Conservation (phyloP, 2,797 vertebrate species). For the Alfaro cultratus region DNA sequence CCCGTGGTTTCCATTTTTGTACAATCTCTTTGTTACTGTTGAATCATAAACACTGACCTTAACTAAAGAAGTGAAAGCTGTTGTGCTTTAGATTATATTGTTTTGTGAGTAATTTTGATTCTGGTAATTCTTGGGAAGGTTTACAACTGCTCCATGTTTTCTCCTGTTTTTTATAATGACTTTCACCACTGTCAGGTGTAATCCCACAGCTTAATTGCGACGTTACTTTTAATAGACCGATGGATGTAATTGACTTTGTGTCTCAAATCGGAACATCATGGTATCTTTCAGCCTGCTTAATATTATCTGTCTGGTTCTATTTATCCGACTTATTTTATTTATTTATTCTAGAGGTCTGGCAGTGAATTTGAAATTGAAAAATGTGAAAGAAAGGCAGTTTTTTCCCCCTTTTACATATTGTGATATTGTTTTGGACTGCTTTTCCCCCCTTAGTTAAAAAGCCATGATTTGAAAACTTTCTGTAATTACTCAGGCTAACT, state of each 20-base stretch:
- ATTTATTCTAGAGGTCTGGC: neutral
- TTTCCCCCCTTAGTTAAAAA: neutral
- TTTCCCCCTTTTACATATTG: neutral
- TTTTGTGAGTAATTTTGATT: neutral
- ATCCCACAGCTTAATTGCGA: neutral
- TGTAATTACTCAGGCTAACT: neutral
- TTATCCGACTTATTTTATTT: neutral
- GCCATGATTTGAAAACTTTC: neutral
- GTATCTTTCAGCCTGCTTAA: neutral
- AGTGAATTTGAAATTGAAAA: neutral
- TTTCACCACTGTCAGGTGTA: neutral
- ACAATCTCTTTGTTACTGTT: neutral
- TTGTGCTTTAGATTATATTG: neutral
- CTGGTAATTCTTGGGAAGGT: neutral
- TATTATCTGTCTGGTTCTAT: neutral
- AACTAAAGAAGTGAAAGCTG: neutral
- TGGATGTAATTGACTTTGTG: neutral
- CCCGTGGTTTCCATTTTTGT: neutral
- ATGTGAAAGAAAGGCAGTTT: neutral
- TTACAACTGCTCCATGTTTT: neutral
- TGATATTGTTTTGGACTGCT: neutral
- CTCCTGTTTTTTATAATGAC: neutral
- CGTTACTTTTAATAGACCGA: neutral
- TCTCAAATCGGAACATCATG: neutral
- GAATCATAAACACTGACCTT: neutral